These are phyloP conservation scores for Montipora sp. DNA, from an alignment of 64 coral and sea anemone species.

Conservation along the genomic window DNA sequence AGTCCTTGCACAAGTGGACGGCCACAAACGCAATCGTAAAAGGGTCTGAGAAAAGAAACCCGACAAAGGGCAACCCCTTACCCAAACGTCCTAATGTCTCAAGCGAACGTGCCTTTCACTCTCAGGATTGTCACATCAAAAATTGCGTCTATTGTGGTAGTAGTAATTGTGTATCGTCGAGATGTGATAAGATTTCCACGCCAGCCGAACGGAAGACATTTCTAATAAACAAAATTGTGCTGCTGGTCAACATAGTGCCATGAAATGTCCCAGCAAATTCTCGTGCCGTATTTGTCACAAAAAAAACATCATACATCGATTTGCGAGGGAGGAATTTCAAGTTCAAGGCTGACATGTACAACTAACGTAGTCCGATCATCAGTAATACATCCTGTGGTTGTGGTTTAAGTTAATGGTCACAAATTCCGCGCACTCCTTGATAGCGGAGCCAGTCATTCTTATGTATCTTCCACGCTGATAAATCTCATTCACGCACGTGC, in stretches of 20 bases:
- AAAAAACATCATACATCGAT: slow-evolving; percentile 55
- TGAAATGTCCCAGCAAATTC: background rate
- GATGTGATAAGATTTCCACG: background rate
- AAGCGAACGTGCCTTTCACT: background rate
- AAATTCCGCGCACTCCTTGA: slow-evolving; percentile 25
- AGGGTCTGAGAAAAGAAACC: too few species aligned
- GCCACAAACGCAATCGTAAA: slow-evolving; percentile 11
- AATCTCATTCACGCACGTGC: slow-evolving; percentile 8
- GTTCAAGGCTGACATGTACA: slow-evolving; percentile 32
- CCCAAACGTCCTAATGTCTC: background rate
- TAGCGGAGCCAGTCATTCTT: background rate
- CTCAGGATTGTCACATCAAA: background rate
- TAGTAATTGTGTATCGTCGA: background rate
- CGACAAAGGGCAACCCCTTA: too few species aligned
- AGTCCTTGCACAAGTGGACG: slow-evolving; percentile 20
- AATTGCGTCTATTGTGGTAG: slow-evolving; percentile 34
- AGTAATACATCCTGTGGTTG: slow-evolving; percentile 60
- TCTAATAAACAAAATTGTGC: background rate
- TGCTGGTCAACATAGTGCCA: background rate
- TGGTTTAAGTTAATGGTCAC: slow-evolving; percentile 46
- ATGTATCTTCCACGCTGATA: slow-evolving; percentile 44
- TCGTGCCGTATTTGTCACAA: slow-evolving; percentile 10
- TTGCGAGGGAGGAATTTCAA: background rate
- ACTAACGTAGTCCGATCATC: slow-evolving; percentile 40
- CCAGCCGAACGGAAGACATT: background rate